Percentiles rank a stretch among this genome's conserved stretches.
Evolutionary conservation across 1,140 invertebrate species (phyloP).

Genomic region (Calycopis cecrops): DNA sequence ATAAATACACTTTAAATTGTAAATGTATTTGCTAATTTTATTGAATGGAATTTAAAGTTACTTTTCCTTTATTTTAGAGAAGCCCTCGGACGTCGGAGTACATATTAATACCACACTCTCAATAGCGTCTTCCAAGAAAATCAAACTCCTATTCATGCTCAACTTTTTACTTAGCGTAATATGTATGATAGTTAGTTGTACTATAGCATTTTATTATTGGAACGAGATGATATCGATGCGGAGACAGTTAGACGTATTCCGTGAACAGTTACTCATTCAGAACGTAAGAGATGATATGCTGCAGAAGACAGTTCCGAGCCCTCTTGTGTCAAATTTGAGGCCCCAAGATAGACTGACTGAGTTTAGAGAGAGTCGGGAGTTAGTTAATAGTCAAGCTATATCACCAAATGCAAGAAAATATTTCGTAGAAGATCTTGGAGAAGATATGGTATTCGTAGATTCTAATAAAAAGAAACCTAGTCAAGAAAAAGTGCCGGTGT

Average conservation of each 20-base stretch:
- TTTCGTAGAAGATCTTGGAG: conserved; percentile 58
- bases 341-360: conserved; percentile 32
- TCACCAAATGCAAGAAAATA: conserved; percentile 43
- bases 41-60: not conserved
- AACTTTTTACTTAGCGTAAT: conserved; percentile 62
- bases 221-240: conserved; percentile 59
- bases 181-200: conserved; percentile 57
- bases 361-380: conserved; percentile 39
- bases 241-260: conserved; percentile 49
- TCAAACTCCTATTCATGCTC: conserved; percentile 59
- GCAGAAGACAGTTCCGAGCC: conserved; percentile 39
- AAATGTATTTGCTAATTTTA: not conserved
- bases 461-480: conserved; percentile 54
- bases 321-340: conserved; percentile 41
- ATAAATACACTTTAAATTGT: conserved; percentile 1
- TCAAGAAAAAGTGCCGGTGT: conserved; percentile 35
- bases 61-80: conserved; percentile 50
- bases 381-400: conserved; percentile 29
- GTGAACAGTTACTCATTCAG: conserved; percentile 51
- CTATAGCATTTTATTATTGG: conserved; percentile 63
- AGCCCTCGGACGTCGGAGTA: conserved; percentile 59
- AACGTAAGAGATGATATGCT: conserved; percentile 42
- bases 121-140: conserved; percentile 71
- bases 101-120: conserved; percentile 66
- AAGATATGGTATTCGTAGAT: conserved; percentile 59